Evolutionary conservation across 2,797 vertebrate genomes (phyloP).

Genomic region (Avahi laniger): DNA sequence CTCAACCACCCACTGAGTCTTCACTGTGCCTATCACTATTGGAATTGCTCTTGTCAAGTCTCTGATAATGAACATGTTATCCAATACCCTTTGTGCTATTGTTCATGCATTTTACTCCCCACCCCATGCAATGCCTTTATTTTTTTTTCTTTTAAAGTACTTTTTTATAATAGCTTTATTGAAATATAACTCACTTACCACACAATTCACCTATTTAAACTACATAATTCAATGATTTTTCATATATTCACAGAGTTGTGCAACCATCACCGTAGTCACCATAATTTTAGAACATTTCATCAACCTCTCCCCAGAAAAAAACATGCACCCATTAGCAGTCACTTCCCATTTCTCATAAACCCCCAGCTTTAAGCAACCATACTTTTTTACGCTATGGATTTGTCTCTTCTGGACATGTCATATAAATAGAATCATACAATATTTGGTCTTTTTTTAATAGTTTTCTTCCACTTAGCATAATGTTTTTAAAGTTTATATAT

Average conservation of each 20-base stretch:
- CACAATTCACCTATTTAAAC: not conserved
- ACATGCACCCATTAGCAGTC: not conserved
- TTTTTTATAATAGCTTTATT: not conserved
- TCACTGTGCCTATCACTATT: not conserved
- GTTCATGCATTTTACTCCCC: not conserved
- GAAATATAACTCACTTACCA: not conserved
- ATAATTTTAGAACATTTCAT: not conserved
- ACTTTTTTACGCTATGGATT: not conserved
- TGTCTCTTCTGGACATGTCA: not conserved
- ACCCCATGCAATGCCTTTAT: not conserved
- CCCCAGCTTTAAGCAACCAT: not conserved
- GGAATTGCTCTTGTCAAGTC: not conserved
- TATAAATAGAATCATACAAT: not conserved
- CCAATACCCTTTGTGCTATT: not conserved
- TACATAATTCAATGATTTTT: not conserved
- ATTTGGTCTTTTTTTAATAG: not conserved
- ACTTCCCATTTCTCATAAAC: not conserved
- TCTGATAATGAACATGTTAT: not conserved
- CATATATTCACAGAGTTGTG: not conserved
- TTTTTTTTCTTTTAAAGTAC: not conserved
- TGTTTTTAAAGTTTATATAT: not conserved
- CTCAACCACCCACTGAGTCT: not conserved
- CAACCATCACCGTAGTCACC: not conserved
- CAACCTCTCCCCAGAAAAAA: not conserved
- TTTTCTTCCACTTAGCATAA: not conserved